phyloP scores from a whole-genome alignment of 2,888 invertebrate genomes.

The Parascotia fuliginaria region DNA sequence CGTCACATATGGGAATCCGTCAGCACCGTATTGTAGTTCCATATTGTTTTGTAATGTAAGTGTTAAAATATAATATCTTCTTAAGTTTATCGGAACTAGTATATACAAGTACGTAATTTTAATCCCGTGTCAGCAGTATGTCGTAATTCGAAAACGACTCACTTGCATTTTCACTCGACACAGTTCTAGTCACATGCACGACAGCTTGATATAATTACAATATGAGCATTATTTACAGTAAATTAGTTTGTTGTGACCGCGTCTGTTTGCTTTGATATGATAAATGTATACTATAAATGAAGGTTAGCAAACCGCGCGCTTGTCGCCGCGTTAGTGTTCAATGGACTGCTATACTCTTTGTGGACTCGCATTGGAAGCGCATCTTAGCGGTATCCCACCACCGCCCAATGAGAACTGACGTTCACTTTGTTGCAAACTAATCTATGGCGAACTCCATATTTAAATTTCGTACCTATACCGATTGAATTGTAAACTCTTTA shows the following conservation, averaged over 20 bases:
- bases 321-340: constrained; percentile 26
- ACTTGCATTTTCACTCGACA: constrained; percentile 55
- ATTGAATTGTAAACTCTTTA: too few species aligned
- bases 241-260: constrained; percentile 4
- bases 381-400: constrained; percentile 60
- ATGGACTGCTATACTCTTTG: constrained; percentile 40
- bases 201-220: constrained; percentile 15
- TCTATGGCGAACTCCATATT: too few species aligned
- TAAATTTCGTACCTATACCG: too few species aligned
- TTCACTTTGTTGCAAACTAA: constrained; percentile 33
- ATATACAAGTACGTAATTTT: too few species aligned
- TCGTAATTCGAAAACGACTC: constrained; percentile 50
- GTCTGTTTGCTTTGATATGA: constrained; percentile 19
- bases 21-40: constrained; percentile 80
- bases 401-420: constrained; percentile 19
- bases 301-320: constrained; percentile 20
- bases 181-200: constrained; percentile 22
- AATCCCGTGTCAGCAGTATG: constrained; percentile 37
- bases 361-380: constrained; percentile 48
- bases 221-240: constrained; percentile 4
- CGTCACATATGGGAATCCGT: constrained; percentile 87
- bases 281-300: constrained; percentile 8
- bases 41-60: constrained; percentile 45
- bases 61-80: too few species aligned
- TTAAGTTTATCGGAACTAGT: too few species aligned